Evolutionary conservation across 2,888 invertebrate species (phyloP).

Genomic region (Nephrotoma guestfalica): DNA sequence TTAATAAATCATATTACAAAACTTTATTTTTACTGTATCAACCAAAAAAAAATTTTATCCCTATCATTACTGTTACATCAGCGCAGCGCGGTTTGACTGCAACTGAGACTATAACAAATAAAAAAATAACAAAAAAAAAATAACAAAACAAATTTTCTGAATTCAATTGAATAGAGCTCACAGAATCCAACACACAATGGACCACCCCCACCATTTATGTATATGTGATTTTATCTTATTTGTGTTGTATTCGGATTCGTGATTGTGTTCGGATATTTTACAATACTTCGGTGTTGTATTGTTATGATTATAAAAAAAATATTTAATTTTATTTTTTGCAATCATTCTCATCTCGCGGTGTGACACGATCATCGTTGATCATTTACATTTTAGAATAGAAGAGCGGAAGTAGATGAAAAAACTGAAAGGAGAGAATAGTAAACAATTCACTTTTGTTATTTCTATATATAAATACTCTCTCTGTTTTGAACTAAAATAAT

Average conservation of each 20-base stretch:
- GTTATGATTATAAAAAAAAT: background rate
- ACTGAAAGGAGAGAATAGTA: background rate
- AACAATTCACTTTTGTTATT: background rate
- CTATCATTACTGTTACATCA: constrained; percentile 6
- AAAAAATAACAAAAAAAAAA: background rate
- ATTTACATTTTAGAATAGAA: background rate
- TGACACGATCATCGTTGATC: background rate
- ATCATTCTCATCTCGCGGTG: background rate
- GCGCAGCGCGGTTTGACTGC: constrained; percentile 12
- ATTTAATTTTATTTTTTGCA: background rate
- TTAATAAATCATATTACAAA: background rate
- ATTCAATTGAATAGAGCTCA: background rate
- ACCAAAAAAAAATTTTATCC: background rate
- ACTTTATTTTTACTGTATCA: background rate
- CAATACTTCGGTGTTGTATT: background rate
- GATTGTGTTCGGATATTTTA: background rate
- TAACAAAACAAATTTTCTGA: background rate
- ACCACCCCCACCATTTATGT: background rate
- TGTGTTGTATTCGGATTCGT: background rate
- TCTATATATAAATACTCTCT: background rate
- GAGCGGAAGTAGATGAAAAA: background rate
- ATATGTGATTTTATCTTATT: background rate
- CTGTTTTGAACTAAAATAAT: background rate
- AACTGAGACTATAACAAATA: constrained; percentile 8
- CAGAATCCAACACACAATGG: background rate